phyloP scores from a whole-genome alignment of 2,797 vertebrate genomes.

The Prunella strophiata region DNA sequence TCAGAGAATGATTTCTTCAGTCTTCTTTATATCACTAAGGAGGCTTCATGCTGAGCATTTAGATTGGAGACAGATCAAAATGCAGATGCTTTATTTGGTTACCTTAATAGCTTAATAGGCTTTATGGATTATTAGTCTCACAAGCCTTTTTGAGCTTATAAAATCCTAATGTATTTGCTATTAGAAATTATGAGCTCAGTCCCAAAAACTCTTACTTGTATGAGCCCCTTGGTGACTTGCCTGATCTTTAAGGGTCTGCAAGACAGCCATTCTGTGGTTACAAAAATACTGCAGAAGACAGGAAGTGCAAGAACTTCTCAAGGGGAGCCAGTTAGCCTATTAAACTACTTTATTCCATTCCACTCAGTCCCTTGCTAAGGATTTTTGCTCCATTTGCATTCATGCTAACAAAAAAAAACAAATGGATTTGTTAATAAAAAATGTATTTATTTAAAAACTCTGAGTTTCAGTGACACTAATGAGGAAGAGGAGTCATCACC shows the following conservation, averaged over 20 bases:
- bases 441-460: neutral
- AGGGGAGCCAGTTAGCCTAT: neutral
- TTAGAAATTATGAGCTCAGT: constrained; percentile 33
- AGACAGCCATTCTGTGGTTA: fast-evolving
- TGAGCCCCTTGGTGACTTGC: neutral
- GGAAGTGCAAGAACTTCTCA: neutral
- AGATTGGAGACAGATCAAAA: constrained; percentile 58
- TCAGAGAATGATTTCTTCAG: neutral
- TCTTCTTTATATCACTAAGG: neutral
- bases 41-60: constrained; percentile 6
- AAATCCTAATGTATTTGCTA: constrained; percentile 47
- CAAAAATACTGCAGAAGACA: neutral
- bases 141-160: constrained; percentile 51
- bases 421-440: neutral
- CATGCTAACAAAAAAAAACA: neutral
- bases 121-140: constrained; percentile 68
- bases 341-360: neutral
- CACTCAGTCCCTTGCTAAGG: neutral
- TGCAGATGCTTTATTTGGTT: constrained; percentile 64
- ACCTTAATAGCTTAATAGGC: constrained; percentile 65
- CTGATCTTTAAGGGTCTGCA: neutral
- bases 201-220: constrained; percentile 15
- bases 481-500: neutral
- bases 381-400: neutral
- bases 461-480: neutral